Conservation (phyloP, 1,140 invertebrate species). For the Drosophila truncata region DNA sequence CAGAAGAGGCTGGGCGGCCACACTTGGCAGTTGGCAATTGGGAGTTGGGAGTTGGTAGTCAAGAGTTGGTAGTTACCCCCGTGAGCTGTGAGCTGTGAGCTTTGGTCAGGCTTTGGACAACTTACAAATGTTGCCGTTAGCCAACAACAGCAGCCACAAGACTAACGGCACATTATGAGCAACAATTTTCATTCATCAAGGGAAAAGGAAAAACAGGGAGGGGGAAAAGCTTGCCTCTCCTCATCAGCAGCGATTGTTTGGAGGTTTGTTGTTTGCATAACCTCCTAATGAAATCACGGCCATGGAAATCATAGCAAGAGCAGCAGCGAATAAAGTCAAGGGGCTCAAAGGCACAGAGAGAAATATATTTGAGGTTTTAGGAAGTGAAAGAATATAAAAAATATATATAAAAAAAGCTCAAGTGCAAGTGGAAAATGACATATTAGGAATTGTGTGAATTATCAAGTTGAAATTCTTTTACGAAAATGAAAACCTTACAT, state of each 20-base stretch:
- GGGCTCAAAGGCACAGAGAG: slow-evolving; percentile 9
- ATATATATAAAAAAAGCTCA: no score
- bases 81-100: slow-evolving; percentile 37
- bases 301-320: slow-evolving; percentile 38
- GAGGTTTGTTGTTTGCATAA: slow-evolving; percentile 45
- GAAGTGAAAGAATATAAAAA: no score
- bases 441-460: no score
- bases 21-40: slow-evolving; percentile 14
- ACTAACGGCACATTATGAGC: slow-evolving; percentile 59
- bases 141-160: slow-evolving; percentile 27
- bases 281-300: slow-evolving; percentile 45
- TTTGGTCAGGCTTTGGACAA: slow-evolving; percentile 58
- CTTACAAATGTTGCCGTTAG: slow-evolving; percentile 76
- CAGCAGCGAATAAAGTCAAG: background rate
- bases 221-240: slow-evolving; percentile 11
- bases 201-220: slow-evolving; percentile 5
- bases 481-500: no score
- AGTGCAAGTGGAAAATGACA: no score
- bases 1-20: slow-evolving; percentile 24
- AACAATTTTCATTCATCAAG: slow-evolving; percentile 66
- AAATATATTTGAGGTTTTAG: background rate
- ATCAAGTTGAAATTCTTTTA: no score
- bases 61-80: slow-evolving; percentile 22
- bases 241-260: slow-evolving; percentile 40
- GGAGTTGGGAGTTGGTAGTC: background rate